Conservation (phyloP, 2,888 invertebrate species). For the Cosmopolites sordidus region DNA sequence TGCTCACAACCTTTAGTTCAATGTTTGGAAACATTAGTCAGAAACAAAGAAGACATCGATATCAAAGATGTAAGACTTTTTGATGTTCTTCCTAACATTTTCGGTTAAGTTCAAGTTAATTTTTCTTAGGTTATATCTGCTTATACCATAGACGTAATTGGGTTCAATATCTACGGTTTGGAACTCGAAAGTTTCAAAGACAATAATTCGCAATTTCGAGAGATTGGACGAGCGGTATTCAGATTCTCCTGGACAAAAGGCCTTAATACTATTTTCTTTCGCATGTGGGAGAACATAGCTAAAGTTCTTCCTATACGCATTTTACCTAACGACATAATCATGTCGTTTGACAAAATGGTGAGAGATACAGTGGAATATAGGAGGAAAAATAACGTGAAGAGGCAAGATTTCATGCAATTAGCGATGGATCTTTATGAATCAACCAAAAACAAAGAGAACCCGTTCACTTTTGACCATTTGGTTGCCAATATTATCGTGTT, state of each 20-base stretch:
- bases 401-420: slow-evolving; percentile 31
- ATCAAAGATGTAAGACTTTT: slow-evolving; percentile 7
- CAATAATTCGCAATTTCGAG: slow-evolving; percentile 10
- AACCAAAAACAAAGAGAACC: slow-evolving; percentile 18
- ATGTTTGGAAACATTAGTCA: background rate
- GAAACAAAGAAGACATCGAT: slow-evolving; percentile 3
- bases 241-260: slow-evolving; percentile 1
- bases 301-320: slow-evolving; percentile 2
- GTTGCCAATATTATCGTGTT: slow-evolving; percentile 23
- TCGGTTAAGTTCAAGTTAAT: no score
- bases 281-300: slow-evolving; percentile 8
- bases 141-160: slow-evolving; percentile 20
- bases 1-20: slow-evolving; percentile 2
- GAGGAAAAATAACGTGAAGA: slow-evolving; percentile 24
- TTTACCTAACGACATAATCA: slow-evolving; percentile 5
- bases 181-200: slow-evolving; percentile 16
- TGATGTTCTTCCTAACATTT: no score
- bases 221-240: slow-evolving; percentile 17
- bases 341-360: slow-evolving; percentile 16
- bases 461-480: slow-evolving; percentile 30
- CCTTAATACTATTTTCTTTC: slow-evolving; percentile 1
- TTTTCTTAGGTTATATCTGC: slow-evolving; percentile 7
- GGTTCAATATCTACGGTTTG: slow-evolving; percentile 13
- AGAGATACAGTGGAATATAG: slow-evolving; percentile 25
- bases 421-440: slow-evolving; percentile 28